A percentile compares a stretch with the other conserved stretches of the same genome.
Evolutionary conservation across 2,888 invertebrate species (phyloP).

Genomic region (Eupithecia exiguata): DNA sequence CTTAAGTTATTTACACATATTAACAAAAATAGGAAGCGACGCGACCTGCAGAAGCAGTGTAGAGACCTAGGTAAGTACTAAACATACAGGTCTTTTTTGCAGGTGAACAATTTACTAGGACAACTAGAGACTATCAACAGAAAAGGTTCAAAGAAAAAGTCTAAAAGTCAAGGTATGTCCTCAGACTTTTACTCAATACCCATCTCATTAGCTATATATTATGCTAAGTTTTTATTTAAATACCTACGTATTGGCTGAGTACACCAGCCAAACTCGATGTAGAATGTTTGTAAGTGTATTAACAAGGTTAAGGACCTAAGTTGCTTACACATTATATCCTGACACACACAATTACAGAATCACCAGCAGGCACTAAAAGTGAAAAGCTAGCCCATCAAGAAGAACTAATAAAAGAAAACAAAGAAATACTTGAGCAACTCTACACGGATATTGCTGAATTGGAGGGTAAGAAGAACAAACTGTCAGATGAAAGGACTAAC

Average conservation of each 20-base stretch:
- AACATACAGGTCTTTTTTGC: not conserved
- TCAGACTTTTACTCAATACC: not conserved
- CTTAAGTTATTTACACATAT: no score
- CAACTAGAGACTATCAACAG: constrained; percentile 62
- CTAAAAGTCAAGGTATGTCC: constrained; percentile 59
- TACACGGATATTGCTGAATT: constrained; percentile 71
- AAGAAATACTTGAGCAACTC: constrained; percentile 72
- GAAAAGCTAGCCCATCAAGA: constrained; percentile 74
- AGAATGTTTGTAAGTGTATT: not conserved
- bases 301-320: not conserved
- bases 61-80: no score
- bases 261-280: no score
- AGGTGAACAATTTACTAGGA: constrained; percentile 73
- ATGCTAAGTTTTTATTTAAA: not conserved
- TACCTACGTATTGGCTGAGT: not conserved
- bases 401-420: constrained; percentile 77
- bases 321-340: not conserved
- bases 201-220: no score
- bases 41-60: no score
- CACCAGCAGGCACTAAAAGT: constrained; percentile 62
- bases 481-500: constrained; percentile 53
- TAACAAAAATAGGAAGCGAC: no score
- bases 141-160: constrained; percentile 63
- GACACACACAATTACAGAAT: constrained; percentile 51
- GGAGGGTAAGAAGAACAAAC: constrained; percentile 63